Evolutionary conservation across 2,797 vertebrate genomes (phyloP), one percentile per base, ranked within the genome.

Genomic region (Smutsia gigantea): DNA sequence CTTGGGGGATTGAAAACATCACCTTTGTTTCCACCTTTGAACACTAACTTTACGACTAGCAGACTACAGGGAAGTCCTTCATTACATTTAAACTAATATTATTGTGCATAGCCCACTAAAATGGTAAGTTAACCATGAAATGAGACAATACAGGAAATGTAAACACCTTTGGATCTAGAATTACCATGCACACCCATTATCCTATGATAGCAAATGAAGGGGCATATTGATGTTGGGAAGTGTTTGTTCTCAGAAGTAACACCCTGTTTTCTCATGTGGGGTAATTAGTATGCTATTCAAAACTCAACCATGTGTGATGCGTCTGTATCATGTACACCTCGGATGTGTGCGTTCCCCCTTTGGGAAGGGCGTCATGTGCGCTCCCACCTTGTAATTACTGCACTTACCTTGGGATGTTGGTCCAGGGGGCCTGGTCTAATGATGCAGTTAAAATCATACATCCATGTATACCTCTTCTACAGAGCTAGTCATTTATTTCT

Each of bases 291-390:
- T 21, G 25, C 37, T 55, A 6, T 69, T 95, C n/a, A 21, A 37
- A 53, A 27, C 5, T 11, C 0, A 1, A 13, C 8, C 13, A 0
- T 2, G 7, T 15, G 17, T 27, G 49, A 49, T 59, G 13, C 66
- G 46, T 81, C 37, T 49, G 0, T n/a, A 1, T 12, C 13, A 7
- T 11, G 4, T 8, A 18, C 19, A 10, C 46, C 29, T 21, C 5
- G 37, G 57, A 15, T 39, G 49, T 2, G 34, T 4, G 0, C 2
- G 2, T 5, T 17, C 14, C 15, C 5, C 9, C 49, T 77, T 57
- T 29, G 49, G n/a, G 71, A 59, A 85, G 82, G 25, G 21, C 51
- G 29, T 4, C 1, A 5, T n/a, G 7, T 42, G 57, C 21, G 1
- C 13, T 46, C 34, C 42, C 29, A 21, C 4, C 0, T 13, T 82